Evolutionary conservation across 2,888 invertebrate species (phyloP), one percentile per base, ranked within the genome.

Genomic region (Piscicola geometra): DNA sequence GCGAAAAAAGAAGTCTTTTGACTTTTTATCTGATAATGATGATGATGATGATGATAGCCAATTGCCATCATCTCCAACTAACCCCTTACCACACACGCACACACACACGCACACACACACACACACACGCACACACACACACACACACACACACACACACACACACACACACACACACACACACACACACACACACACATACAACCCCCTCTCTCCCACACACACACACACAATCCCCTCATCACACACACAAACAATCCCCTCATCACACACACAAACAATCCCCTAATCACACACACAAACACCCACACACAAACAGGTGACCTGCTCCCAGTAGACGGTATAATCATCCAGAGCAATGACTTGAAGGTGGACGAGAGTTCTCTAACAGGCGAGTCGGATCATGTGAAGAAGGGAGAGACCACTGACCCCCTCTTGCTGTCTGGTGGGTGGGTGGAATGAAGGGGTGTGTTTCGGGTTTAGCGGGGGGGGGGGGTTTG

Each of bases 291-390:
- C n/a, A n/a, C n/a, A n/a, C n/a, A n/a, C n/a, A n/a, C n/a, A n/a
- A n/a, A n/a, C n/a, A n/a, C n/a, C n/a, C 36, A 15, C n/a, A n/a
- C n/a, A n/a, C n/a, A n/a, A n/a, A n/a, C 78, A 80, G 98, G 99
- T 83, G 99, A 99, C 88, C 88, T 99, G 85, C 89, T 99, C 85
- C 99, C 99, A 79, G 96, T 99, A 79, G 99, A 99, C 88, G 99
- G 99, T 82, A 88, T 96, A 83, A 89, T 99, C 83, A 92, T 99
- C 86, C 97, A 98, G 89, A 94, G 96, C 87, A 98, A 97, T 88
- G 98, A 99, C 88, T 90, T 99, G 83, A 97, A 98, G 91, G 91
- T 96, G 83, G 99, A 99, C 87, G 99, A 99, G 88, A 97, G 96
- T 78, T 97, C 98, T 81, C 89, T 99, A 82, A 99, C 99, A 80